Conservation (phyloP, 2,797 vertebrate species). For the Cephalopachus bancanus region DNA sequence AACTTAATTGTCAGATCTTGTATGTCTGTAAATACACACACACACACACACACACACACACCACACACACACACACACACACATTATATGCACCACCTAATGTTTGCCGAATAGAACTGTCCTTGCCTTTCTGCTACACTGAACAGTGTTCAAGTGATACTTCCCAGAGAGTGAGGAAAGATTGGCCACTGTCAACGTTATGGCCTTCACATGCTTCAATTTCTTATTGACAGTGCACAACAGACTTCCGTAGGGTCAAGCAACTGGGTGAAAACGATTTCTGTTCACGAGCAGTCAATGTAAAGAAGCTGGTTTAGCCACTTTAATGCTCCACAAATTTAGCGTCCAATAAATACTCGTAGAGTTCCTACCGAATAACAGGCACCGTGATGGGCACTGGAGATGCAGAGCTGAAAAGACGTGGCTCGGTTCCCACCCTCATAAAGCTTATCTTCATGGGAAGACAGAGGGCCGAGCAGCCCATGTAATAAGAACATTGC, state of each 20-base stretch:
- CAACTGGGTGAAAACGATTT: background rate
- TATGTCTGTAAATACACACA: background rate
- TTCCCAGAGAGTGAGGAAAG: background rate
- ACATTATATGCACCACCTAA: background rate
- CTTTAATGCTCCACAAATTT: background rate
- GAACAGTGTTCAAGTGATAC: background rate
- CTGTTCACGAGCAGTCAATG: fast-evolving
- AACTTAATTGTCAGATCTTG: too few species aligned
- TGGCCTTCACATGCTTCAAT: background rate
- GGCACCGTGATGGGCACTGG: too few species aligned
- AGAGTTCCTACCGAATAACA: background rate
- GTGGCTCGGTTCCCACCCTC: background rate
- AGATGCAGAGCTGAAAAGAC: background rate
- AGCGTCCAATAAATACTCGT: background rate
- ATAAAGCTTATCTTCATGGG: fast-evolving
- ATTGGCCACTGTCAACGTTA: background rate
- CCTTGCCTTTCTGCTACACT: background rate
- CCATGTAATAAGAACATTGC: too few species aligned
- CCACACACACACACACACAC: background rate
- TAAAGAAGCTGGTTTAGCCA: background rate
- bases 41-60: background rate
- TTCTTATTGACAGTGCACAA: background rate
- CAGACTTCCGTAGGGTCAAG: background rate
- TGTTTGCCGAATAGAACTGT: background rate
- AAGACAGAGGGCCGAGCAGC: background rate